Percentiles rank a stretch among this genome's conserved stretches.
phyloP scores from a whole-genome alignment of 1,140 invertebrate species.

The Drosophila punjabiensis region DNA sequence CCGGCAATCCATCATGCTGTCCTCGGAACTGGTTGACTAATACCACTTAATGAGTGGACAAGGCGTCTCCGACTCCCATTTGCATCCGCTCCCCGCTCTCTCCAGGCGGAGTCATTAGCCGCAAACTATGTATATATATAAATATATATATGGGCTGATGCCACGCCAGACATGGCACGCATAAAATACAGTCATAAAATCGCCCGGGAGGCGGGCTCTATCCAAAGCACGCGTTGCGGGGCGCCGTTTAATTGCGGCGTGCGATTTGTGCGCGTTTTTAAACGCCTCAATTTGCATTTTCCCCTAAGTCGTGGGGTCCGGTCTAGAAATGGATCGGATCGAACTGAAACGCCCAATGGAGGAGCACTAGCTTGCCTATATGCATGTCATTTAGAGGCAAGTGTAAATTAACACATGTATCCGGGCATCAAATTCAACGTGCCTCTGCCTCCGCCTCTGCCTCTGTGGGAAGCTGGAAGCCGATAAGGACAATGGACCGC shows the following conservation, averaged over 20 bases:
- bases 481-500: conserved; percentile 51
- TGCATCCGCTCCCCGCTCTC: conserved; percentile 39
- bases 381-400: conserved; percentile 41
- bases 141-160: conserved; percentile 34
- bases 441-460: not conserved
- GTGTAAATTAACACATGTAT: conserved; percentile 69
- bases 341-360: conserved; percentile 40
- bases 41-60: conserved; percentile 64
- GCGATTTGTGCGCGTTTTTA: conserved; percentile 56
- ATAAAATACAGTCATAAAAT: conserved; percentile 66
- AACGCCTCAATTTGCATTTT: conserved; percentile 63
- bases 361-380: conserved; percentile 40
- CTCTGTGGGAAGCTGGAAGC: conserved; percentile 6
- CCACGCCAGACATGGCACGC: conserved; percentile 48
- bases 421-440: conserved; percentile 63
- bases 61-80: conserved; percentile 43
- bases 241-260: conserved; percentile 69
- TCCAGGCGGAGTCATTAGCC: conserved; percentile 53
- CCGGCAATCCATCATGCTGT: conserved; percentile 62
- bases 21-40: conserved; percentile 49
- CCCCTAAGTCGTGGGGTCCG: conserved; percentile 14
- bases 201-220: conserved; percentile 23
- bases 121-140: conserved; percentile 45
- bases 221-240: conserved; percentile 48
- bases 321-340: conserved; percentile 57